phyloP scores from a whole-genome alignment of 1,140 invertebrate genomes.

The Eupristina koningsbergeri region DNA sequence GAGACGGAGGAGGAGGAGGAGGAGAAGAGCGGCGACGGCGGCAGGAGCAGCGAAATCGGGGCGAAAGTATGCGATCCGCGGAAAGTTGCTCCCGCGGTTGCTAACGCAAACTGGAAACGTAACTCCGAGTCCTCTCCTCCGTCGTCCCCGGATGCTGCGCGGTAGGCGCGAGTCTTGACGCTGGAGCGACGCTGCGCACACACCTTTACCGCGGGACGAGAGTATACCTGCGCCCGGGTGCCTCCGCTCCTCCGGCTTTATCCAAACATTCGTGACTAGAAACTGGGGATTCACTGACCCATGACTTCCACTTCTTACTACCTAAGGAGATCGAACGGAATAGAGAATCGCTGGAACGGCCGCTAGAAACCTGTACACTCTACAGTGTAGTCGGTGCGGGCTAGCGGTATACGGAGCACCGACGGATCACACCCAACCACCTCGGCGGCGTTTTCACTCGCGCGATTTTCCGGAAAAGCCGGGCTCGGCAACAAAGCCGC shows the following conservation, averaged over 20 bases:
- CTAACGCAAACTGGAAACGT: slow-evolving; percentile 50
- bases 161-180: not conserved
- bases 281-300: slow-evolving; percentile 70
- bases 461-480: too few species aligned
- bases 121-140: not conserved
- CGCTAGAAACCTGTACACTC: slow-evolving; percentile 38
- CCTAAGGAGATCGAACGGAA: slow-evolving; percentile 61
- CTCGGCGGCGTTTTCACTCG: too few species aligned
- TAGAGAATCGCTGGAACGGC: slow-evolving; percentile 44
- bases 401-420: slow-evolving; percentile 44
- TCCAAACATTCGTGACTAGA: slow-evolving; percentile 68
- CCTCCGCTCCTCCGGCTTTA: too few species aligned
- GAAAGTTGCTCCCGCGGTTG: slow-evolving; percentile 35
- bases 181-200: not conserved
- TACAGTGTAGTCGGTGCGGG: slow-evolving; percentile 24
- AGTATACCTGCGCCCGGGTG: slow-evolving; percentile 44
- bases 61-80: slow-evolving; percentile 34
- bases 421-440: slow-evolving; percentile 61
- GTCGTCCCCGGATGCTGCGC: not conserved
- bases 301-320: slow-evolving; percentile 60
- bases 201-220: too few species aligned
- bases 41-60: not conserved
- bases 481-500: too few species aligned
- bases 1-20: not conserved
- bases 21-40: too few species aligned